These are phyloP conservation scores for Cheilosia vulpina DNA, from an alignment of 2,888 invertebrate genomes.

Conservation along the genomic window DNA sequence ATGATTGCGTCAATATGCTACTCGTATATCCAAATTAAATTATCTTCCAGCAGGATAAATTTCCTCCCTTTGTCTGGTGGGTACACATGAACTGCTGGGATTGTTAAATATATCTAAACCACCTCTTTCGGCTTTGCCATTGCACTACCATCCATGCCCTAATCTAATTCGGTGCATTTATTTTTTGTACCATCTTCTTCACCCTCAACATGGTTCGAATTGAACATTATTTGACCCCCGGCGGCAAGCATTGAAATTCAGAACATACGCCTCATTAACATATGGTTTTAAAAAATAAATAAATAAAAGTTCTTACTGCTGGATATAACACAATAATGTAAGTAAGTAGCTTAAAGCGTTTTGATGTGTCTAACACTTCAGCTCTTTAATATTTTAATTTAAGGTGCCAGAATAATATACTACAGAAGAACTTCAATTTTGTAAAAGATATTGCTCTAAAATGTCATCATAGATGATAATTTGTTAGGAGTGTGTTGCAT, in stretches of 20 bases:
- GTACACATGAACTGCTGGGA: slow-evolving; percentile 70
- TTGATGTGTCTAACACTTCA: not conserved
- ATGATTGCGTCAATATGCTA: slow-evolving; percentile 83
- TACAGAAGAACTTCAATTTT: not conserved
- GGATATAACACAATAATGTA: slow-evolving; percentile 6
- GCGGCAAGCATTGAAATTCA: slow-evolving; percentile 76
- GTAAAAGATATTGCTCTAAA: slow-evolving; percentile 19
- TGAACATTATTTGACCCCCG: slow-evolving; percentile 75
- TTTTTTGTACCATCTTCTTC: slow-evolving; percentile 52
- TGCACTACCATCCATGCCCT: slow-evolving; percentile 62
- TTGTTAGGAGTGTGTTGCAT: slow-evolving; percentile 22
- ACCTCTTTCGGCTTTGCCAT: slow-evolving; percentile 61
- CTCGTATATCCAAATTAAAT: slow-evolving; percentile 83
- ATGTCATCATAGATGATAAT: slow-evolving; percentile 24
- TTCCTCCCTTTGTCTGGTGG: slow-evolving; percentile 80
- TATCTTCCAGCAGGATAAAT: slow-evolving; percentile 81
- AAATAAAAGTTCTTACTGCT: not conserved
- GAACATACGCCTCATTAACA: slow-evolving; percentile 83
- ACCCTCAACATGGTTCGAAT: slow-evolving; percentile 59
- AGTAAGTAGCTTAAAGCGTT: slow-evolving; percentile 28
- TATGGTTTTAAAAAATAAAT: slow-evolving; percentile 77
- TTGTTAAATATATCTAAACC: slow-evolving; percentile 70
- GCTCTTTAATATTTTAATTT: not conserved
- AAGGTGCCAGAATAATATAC: not conserved
- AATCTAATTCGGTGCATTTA: slow-evolving; percentile 71